A percentile compares a stretch with the other conserved stretches of the same genome.
These are phyloP conservation scores for Podarcis lilfordi DNA, from an alignment of 2,797 vertebrate species.

Conservation along the genomic window DNA sequence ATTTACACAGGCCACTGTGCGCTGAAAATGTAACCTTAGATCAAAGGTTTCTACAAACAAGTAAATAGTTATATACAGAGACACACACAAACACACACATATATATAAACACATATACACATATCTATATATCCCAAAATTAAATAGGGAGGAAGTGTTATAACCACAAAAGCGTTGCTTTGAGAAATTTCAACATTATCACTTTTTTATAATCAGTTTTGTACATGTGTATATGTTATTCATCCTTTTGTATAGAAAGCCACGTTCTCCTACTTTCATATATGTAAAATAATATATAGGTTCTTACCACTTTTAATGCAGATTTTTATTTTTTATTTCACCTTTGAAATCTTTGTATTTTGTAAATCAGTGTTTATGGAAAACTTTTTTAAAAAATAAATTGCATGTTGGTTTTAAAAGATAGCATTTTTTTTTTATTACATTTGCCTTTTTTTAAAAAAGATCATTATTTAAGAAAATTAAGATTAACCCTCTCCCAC, in stretches of 20 bases:
- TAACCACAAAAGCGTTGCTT: slow-evolving; percentile 56
- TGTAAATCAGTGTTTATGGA: slow-evolving; percentile 44
- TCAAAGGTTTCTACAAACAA: not conserved
- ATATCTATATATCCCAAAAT: not conserved
- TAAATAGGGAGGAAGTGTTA: not conserved
- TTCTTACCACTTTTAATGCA: slow-evolving; percentile 25
- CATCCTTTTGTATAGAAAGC: slow-evolving; percentile 46
- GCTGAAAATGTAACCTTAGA: not conserved
- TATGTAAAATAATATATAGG: slow-evolving; percentile 26
- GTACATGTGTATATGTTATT: not conserved
- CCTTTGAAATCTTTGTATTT: slow-evolving; percentile 45
- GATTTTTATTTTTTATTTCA: slow-evolving; percentile 29
- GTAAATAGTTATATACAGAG: not conserved
- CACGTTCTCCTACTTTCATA: not conserved
- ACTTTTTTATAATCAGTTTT: not conserved
- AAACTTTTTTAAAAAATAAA: slow-evolving; percentile 60
- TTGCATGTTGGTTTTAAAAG: slow-evolving; percentile 30
- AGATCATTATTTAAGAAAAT: not conserved
- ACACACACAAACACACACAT: too few relatives aligned
- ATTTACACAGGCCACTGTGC: not conserved
- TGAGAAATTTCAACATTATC: slow-evolving; percentile 8
- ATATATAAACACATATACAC: too few relatives aligned
- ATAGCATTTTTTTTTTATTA: not conserved
- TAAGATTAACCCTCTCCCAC: not conserved
- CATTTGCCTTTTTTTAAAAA: not conserved